A percentile compares a stretch with the other conserved stretches of the same genome.
Evolutionary conservation across 1,140 invertebrate genomes (phyloP).

Genomic region (Delia radicum): DNA sequence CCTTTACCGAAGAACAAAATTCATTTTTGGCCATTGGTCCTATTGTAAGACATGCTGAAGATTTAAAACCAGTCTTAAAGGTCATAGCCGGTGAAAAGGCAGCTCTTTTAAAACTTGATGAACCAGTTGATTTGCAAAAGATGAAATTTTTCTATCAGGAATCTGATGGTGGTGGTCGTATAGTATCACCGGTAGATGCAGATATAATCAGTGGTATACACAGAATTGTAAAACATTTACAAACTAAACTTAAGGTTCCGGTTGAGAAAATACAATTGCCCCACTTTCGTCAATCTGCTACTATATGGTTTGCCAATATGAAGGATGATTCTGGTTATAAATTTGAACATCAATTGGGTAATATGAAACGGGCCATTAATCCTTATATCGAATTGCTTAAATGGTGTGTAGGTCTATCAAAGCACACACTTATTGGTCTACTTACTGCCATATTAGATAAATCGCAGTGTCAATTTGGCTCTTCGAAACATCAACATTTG

Average conservation of each 20-base stretch:
- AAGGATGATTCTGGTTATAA: slow-evolving; percentile 61
- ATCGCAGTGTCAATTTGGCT: slow-evolving; percentile 61
- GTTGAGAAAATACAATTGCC: slow-evolving; percentile 63
- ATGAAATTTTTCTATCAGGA: slow-evolving; percentile 84
- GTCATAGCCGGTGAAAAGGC: slow-evolving; percentile 69
- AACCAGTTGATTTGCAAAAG: slow-evolving; percentile 65
- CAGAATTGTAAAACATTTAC: slow-evolving; percentile 65
- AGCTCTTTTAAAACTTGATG: slow-evolving; percentile 67
- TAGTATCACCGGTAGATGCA: slow-evolving; percentile 70
- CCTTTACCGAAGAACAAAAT: slow-evolving; percentile 66
- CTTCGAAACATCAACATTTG: slow-evolving; percentile 60
- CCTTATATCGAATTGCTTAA: slow-evolving; percentile 70
- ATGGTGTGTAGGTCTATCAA: slow-evolving; percentile 70
- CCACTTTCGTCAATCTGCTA: slow-evolving; percentile 58
- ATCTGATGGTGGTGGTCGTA: slow-evolving; percentile 71
- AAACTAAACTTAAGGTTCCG: slow-evolving; percentile 62
- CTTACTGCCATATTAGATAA: slow-evolving; percentile 72
- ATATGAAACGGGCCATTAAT: slow-evolving; percentile 64
- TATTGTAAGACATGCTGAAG: slow-evolving; percentile 84
- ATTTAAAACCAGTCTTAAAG: slow-evolving; percentile 77
- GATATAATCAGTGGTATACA: slow-evolving; percentile 73
- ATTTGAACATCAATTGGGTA: slow-evolving; percentile 70
- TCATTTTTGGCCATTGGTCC: slow-evolving; percentile 82
- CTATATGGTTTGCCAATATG: slow-evolving; percentile 76
- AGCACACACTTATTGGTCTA: slow-evolving; percentile 85